Conservation (phyloP, 2,888 invertebrate species). For the Eretmocerus hayati region DNA sequence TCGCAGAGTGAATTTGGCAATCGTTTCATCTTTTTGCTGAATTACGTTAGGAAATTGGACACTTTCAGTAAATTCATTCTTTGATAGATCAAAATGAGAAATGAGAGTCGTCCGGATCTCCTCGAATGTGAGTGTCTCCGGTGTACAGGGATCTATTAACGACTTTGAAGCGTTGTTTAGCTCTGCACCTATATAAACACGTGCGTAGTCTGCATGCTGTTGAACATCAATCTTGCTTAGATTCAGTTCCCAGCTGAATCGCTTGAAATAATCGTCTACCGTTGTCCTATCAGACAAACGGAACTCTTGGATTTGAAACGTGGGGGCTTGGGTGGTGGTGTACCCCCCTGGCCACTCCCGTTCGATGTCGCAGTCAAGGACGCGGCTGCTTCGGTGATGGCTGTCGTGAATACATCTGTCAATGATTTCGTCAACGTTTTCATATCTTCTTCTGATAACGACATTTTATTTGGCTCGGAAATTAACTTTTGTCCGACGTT, state of each 20-base stretch:
- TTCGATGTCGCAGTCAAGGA: no score
- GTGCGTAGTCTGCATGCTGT: constrained; percentile 10
- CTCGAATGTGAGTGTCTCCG: constrained; percentile 5
- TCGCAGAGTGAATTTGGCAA: constrained; percentile 17
- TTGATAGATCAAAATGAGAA: constrained; percentile 10
- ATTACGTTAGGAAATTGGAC: constrained; percentile 12
- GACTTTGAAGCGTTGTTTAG: constrained; percentile 10
- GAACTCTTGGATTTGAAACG: constrained; percentile 9
- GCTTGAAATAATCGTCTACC: constrained; percentile 17
- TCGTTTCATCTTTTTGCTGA: constrained; percentile 8
- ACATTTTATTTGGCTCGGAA: no score
- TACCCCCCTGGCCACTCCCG: no score
- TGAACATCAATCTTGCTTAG: constrained; percentile 9
- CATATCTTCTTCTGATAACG: no score
- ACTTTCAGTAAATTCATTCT: constrained; percentile 20
- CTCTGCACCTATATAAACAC: constrained; percentile 15
- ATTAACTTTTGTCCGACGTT: no score
- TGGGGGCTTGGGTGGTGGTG: constrained; percentile 13
- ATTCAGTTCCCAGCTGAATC: constrained; percentile 13
- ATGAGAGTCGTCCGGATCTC: constrained; percentile 2
- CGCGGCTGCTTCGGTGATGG: no score
- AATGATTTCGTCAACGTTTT: no score
- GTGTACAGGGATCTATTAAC: constrained; percentile 5
- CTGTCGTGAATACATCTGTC: no score
- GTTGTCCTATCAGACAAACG: constrained; percentile 9